Conservation (phyloP, 2,888 invertebrate genomes). For the Strigamia transsilvanica region DNA sequence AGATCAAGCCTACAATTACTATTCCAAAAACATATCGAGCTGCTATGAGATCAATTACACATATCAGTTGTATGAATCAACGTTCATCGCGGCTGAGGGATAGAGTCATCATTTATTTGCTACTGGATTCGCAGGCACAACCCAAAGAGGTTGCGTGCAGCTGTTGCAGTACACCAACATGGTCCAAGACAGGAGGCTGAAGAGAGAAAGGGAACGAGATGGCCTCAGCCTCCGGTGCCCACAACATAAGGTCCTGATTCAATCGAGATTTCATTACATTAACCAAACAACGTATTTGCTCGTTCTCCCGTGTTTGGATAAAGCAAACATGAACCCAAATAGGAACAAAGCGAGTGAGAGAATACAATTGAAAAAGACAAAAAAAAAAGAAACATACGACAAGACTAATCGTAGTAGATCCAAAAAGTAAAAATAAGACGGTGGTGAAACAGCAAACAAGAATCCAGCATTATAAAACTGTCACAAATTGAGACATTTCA, state of each 20-base stretch:
- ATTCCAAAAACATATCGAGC: slow-evolving; percentile 24
- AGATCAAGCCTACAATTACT: not conserved
- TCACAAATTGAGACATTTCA: not conserved
- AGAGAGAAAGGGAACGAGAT: slow-evolving; percentile 31
- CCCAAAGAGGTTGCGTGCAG: slow-evolving; percentile 19
- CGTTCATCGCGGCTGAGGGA: slow-evolving; percentile 19
- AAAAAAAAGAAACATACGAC: not conserved
- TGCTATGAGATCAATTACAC: slow-evolving; percentile 3
- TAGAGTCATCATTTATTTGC: slow-evolving; percentile 41
- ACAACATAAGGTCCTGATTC: slow-evolving; percentile 33
- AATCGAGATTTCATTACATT: slow-evolving; percentile 54
- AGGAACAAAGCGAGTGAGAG: not conserved
- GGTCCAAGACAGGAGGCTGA: slow-evolving; percentile 9
- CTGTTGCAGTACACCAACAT: slow-evolving; percentile 17
- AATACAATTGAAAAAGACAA: not conserved
- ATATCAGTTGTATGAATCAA: slow-evolving; percentile 31
- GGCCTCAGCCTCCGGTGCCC: slow-evolving; percentile 37
- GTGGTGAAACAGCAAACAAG: not conserved
- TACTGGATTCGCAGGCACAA: slow-evolving; percentile 17
- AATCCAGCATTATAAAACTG: not conserved
- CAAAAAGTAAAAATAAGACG: not conserved
- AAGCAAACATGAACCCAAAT: slow-evolving; percentile 15
- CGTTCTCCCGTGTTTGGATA: slow-evolving; percentile 52
- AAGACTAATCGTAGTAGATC: not conserved
- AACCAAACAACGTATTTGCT: slow-evolving; percentile 53